Evolutionary conservation across 2,888 invertebrate genomes (phyloP).

Genomic region (Aporophyla lueneburgensis): DNA sequence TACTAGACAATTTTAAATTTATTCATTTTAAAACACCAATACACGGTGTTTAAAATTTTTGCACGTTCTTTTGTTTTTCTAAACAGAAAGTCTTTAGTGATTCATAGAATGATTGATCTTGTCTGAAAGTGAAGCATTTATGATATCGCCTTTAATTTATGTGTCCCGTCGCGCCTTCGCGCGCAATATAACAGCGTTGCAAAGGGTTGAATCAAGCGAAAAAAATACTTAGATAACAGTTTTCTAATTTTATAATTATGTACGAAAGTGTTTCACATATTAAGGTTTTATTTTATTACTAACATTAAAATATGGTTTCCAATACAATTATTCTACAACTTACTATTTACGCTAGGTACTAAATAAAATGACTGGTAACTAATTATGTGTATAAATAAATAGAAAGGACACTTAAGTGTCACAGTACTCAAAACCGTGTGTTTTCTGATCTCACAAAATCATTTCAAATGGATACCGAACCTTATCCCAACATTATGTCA

Average conservation of each 20-base stretch:
- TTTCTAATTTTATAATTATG: background rate
- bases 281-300: too few species aligned
- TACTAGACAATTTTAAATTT: slow-evolving; percentile 25
- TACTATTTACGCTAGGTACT: background rate
- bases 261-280: background rate
- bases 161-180: background rate
- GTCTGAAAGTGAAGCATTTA: slow-evolving; percentile 30
- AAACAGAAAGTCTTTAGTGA: slow-evolving; percentile 5
- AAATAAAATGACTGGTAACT: background rate
- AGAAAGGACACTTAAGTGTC: background rate
- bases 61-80: slow-evolving; percentile 14
- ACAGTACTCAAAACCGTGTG: background rate
- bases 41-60: slow-evolving; percentile 1
- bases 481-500: slow-evolving; percentile 4
- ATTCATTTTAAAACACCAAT: slow-evolving; percentile 2
- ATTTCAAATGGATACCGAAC: background rate
- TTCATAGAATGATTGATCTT: slow-evolving; percentile 24
- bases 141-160: slow-evolving; percentile 31
- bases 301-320: too few species aligned
- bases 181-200: background rate
- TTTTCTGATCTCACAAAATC: background rate
- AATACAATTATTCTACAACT: background rate
- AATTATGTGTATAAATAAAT: background rate
- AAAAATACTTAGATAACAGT: background rate
- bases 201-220: background rate